Conservation (phyloP, 2,797 vertebrate species). For the Phrynocephalus forsythii region DNA sequence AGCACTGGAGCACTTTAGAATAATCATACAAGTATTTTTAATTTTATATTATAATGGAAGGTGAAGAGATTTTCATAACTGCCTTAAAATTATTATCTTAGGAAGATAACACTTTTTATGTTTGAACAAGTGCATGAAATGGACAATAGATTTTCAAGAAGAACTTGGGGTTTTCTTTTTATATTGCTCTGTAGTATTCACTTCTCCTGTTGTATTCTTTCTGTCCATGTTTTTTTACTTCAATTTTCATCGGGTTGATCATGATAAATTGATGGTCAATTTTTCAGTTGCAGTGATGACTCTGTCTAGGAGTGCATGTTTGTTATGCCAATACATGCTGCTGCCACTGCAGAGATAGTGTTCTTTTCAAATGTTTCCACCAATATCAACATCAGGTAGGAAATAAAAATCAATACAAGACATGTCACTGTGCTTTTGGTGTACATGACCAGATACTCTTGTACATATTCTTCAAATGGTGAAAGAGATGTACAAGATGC, state of each 20-base stretch:
- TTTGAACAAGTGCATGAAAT: not conserved
- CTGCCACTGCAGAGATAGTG: not conserved
- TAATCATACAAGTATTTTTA: not conserved
- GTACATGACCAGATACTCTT: not conserved
- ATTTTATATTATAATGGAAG: not conserved
- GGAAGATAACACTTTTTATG: not conserved
- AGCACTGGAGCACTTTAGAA: not conserved
- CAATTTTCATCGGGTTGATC: not conserved
- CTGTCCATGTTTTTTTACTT: not conserved
- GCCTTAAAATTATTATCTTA: not conserved
- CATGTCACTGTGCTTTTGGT: not conserved
- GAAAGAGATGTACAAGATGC: not conserved
- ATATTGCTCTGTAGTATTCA: not conserved
- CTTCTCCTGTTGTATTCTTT: not conserved
- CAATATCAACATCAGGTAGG: not conserved
- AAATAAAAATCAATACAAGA: not conserved
- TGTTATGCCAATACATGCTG: not conserved
- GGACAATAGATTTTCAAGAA: not conserved
- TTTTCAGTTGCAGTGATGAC: not conserved
- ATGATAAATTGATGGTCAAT: not conserved
- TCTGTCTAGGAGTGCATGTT: not conserved
- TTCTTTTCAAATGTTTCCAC: not conserved
- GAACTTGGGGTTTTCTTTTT: not conserved
- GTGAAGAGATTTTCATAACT: not conserved
- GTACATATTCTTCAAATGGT: not conserved